phyloP scores from a whole-genome alignment of 2,113 vertebrate genomes.

The Nicator chloris region DNA sequence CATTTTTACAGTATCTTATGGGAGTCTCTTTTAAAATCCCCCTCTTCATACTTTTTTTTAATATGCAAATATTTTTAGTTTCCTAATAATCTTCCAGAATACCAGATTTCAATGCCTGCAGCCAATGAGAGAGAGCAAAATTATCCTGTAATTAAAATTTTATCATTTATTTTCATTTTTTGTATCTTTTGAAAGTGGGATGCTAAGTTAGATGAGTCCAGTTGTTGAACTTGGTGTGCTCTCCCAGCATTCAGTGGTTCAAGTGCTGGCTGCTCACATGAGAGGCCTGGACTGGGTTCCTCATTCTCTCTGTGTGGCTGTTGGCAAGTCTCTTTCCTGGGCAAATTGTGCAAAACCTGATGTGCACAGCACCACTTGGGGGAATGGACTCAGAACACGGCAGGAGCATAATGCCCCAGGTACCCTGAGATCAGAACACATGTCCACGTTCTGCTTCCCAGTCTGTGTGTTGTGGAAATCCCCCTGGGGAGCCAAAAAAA shows the following conservation, averaged over 20 bases:
- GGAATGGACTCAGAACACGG: background rate
- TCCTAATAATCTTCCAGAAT: background rate
- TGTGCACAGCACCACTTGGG: rapidly evolving
- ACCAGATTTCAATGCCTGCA: background rate
- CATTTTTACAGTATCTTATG: background rate
- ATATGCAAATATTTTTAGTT: background rate
- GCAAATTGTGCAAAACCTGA: background rate
- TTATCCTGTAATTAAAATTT: background rate
- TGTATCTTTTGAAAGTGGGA: background rate
- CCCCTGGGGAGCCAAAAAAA: background rate
- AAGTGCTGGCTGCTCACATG: background rate
- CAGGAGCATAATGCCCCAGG: background rate
- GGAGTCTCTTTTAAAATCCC: background rate
- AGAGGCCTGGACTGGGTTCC: background rate
- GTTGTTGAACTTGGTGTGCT: background rate
- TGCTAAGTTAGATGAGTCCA: background rate
- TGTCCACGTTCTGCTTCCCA: rapidly evolving
- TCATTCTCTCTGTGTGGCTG: background rate
- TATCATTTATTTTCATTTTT: background rate
- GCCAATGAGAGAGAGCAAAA: background rate
- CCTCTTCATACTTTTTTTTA: background rate
- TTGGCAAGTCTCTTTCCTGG: background rate
- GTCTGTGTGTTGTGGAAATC: background rate
- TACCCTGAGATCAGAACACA: background rate
- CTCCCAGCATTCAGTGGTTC: background rate